Percentiles rank a stretch among this genome's conserved stretches.
These are phyloP conservation scores for Hyla sarda DNA, from an alignment of 2,113 vertebrate species.

Conservation along the genomic window DNA sequence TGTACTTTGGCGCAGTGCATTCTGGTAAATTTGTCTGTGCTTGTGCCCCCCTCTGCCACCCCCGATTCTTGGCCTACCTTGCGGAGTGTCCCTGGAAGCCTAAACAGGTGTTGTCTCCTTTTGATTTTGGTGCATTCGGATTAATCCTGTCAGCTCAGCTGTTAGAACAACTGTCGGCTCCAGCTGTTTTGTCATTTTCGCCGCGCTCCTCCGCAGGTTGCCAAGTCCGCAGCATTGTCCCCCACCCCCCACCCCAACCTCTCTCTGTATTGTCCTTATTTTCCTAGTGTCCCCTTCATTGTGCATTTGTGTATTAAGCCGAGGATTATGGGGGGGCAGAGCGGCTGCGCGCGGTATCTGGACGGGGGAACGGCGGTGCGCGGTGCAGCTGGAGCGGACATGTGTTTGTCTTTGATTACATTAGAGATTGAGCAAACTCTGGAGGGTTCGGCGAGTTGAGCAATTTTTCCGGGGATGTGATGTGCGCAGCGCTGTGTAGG, in stretches of 20 bases:
- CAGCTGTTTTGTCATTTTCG: slow-evolving; percentile 99
- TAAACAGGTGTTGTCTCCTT: slow-evolving; percentile 99
- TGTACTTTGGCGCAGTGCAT: too few relatives aligned
- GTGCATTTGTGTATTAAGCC: slow-evolving; percentile 2
- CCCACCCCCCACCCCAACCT: slow-evolving; percentile 60
- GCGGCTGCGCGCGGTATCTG: slow-evolving; percentile 3
- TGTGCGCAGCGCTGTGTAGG: background rate
- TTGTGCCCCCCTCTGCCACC: slow-evolving; percentile 50
- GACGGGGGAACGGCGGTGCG: background rate
- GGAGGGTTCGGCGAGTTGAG: background rate
- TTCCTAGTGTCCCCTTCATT: background rate
- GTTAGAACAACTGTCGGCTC: slow-evolving; percentile 99
- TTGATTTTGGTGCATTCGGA: slow-evolving; percentile 99
- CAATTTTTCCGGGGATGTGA: background rate
- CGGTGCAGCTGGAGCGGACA: slow-evolving; percentile 20
- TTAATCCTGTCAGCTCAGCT: slow-evolving; percentile 99
- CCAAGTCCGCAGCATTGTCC: slow-evolving; percentile 80
- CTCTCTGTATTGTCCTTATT: background rate
- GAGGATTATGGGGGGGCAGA: slow-evolving; percentile 1
- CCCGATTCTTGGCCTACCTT: slow-evolving; percentile 75
- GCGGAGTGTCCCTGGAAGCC: slow-evolving; percentile 88
- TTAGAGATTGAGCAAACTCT: slow-evolving; percentile 19
- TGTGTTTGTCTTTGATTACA: slow-evolving; percentile 39
- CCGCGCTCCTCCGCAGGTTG: slow-evolving; percentile 94
- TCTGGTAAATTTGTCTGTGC: too few relatives aligned